phyloP scores from a whole-genome alignment of 2,113 vertebrate genomes.

The Alethe diademata region DNA sequence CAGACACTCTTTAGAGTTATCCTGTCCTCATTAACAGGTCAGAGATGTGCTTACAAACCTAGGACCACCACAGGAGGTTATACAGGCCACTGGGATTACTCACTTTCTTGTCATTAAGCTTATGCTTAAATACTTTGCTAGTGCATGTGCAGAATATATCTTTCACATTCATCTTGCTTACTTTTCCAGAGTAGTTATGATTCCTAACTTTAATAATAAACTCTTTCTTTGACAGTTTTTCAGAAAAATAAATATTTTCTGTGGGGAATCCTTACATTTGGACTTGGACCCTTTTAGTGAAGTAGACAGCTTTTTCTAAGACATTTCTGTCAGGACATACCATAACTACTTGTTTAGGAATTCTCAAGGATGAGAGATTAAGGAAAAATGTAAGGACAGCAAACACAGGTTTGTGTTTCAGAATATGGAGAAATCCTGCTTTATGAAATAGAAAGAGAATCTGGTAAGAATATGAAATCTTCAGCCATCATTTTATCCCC shows the following conservation, averaged over 20 bases:
- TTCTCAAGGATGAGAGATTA: not conserved
- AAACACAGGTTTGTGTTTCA: not conserved
- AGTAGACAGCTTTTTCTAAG: not conserved
- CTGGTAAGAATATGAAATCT: not conserved
- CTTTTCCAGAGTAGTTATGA: not conserved
- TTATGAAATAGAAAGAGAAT: not conserved
- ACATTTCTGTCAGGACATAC: not conserved
- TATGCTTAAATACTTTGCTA: not conserved
- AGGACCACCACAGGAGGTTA: not conserved
- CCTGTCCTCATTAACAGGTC: not conserved
- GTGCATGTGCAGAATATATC: not conserved
- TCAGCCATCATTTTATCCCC: not conserved
- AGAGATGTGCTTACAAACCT: not conserved
- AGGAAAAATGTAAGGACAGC: not conserved
- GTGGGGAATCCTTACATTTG: not conserved
- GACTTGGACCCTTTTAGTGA: not conserved
- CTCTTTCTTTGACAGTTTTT: not conserved
- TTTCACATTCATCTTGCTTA: not conserved
- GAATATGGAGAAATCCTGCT: not conserved
- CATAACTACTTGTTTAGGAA: not conserved
- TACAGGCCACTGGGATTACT: not conserved
- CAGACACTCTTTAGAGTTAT: not conserved
- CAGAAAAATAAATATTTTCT: not conserved
- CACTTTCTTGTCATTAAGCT: not conserved
- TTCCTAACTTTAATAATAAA: not conserved